Conservation (phyloP, 2,797 vertebrate species). For the Galaxias olidus region DNA sequence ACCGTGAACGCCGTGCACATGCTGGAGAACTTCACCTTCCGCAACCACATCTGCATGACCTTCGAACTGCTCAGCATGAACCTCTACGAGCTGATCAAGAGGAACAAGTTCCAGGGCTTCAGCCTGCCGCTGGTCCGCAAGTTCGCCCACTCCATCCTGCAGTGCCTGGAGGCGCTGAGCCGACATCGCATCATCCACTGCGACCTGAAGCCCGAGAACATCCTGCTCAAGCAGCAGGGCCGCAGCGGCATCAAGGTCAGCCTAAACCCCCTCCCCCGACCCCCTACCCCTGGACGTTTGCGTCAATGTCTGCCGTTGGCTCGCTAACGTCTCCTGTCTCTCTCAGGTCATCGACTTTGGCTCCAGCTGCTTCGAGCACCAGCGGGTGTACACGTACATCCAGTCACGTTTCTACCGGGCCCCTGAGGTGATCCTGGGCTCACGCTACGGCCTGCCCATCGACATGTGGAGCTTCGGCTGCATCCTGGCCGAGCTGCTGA, state of each 20-base stretch:
- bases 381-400: conserved; percentile 97
- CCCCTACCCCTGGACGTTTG: background rate
- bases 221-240: conserved; percentile 95
- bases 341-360: conserved; percentile 92
- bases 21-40: conserved; percentile 96
- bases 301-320: too few relatives aligned
- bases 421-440: conserved; percentile 93
- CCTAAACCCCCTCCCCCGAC: background rate
- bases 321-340: background rate
- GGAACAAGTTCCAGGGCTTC: conserved; percentile 98
- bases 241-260: conserved; percentile 92
- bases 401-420: conserved; percentile 97
- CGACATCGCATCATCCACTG: conserved; percentile 96
- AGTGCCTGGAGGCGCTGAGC: conserved; percentile 90
- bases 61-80: conserved; percentile 98
- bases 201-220: conserved; percentile 97
- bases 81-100: conserved; percentile 96
- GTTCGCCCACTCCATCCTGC: conserved; percentile 95
- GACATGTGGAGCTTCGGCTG: conserved; percentile 99
- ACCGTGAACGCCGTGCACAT: conserved; percentile 97
- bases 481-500: conserved; percentile 94
- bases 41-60: conserved; percentile 98
- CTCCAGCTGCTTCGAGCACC: conserved; percentile 98
- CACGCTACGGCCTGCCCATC: conserved; percentile 93
- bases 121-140: conserved; percentile 93